Conservation (phyloP, 2,113 vertebrate genomes). For the Phainopepla nitens region DNA sequence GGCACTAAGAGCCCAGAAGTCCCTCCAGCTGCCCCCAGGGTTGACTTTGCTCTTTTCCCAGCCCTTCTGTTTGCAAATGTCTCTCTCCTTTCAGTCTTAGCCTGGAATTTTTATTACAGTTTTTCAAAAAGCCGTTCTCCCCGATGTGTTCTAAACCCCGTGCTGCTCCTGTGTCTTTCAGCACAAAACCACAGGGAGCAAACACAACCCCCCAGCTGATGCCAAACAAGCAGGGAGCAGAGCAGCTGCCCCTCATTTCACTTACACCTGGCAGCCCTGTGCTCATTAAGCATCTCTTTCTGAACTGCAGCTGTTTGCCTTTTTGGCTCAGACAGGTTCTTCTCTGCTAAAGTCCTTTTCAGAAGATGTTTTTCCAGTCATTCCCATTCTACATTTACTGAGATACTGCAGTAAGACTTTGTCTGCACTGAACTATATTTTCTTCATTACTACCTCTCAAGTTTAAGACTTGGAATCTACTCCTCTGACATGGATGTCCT, state of each 20-base stretch:
- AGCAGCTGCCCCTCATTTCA: not conserved
- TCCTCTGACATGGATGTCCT: not conserved
- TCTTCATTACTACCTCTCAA: not conserved
- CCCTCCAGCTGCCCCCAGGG: accelerated
- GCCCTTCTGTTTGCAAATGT: not conserved
- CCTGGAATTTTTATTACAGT: not conserved
- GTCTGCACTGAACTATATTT: not conserved
- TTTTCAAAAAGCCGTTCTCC: not conserved
- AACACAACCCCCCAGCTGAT: not conserved
- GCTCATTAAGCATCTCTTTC: not conserved
- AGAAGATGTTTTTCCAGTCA: not conserved
- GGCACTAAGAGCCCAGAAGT: not conserved
- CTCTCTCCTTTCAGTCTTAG: not conserved
- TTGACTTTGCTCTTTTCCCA: not conserved
- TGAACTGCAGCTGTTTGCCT: not conserved
- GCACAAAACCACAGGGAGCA: not conserved
- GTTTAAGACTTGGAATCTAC: not conserved
- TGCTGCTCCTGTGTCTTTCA: accelerated
- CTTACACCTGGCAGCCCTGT: not conserved
- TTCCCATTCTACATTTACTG: not conserved
- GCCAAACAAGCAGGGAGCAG: accelerated
- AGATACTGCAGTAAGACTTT: not conserved
- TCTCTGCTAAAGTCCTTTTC: not conserved
- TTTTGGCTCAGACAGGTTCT: not conserved
- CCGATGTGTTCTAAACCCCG: not conserved